Base-by-base conservation (phyloP, 2,113 vertebrate genomes). In the Platysteira castanea region DNA sequence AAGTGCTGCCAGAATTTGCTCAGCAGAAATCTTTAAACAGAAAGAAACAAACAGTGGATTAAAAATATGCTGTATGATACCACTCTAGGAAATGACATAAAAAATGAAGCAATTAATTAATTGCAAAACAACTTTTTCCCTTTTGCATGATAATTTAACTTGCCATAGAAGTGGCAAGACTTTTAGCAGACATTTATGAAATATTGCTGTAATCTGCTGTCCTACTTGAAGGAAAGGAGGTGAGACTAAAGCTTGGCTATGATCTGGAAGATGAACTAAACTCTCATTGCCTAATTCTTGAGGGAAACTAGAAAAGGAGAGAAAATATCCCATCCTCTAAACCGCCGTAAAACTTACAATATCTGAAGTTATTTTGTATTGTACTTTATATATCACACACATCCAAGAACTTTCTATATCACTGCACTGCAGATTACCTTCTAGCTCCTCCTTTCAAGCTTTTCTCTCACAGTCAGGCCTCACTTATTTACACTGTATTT, bases 401-500 rank as follows among this genome's bases (percentile, higher is more conserved):
- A 28, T 79, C 31, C 89, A 96, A 89, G 24, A 14, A 81, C 27
- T 74, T 90, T n/a, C 68, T 50, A 7, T n/a, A 15, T 31, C 44
- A 86, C 69, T 64, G 63, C 53, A 71, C 28, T 78, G 61, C 79
- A 84, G 31, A 57, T 94, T 96, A 49, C 80, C 30, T 57, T 91
- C 59, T 88, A 93, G 67, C 39, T 92, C 89, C 61, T 82, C 24
- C 80, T 92, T 96, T 95, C 85, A 75, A 85, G 59, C 65, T 97
- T 61, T 88, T 96, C 60, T 81, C 97, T 97, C 92, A 95, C 54
- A 82, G 74, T 80, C 82, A 96, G 49, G 31, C 31, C 37, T 88
- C 87, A 95, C 87, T 95, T 96, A 97, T 96, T 97, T 96, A 91
- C n/a, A 15, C 49, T 69, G 57, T 47, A 83, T 96, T 96, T 97